A percentile compares a stretch with the other conserved stretches of the same genome.
Conservation (phyloP, 2,888 invertebrate genomes). For the Cryptocheilus praepositus region DNA sequence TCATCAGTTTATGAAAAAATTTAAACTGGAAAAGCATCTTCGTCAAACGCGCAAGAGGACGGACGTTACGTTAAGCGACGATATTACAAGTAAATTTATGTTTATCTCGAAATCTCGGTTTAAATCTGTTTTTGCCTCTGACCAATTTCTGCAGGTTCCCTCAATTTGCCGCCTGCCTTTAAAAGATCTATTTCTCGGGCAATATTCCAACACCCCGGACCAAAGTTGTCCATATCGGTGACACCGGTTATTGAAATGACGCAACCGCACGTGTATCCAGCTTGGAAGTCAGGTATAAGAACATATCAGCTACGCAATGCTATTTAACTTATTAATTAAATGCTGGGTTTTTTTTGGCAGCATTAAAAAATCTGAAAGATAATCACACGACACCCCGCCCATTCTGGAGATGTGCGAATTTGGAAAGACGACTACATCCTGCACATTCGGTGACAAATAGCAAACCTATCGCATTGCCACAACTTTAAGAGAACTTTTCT, state of each 20-base stretch:
- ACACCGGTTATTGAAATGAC: slow-evolving; percentile 53
- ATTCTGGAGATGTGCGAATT: slow-evolving; percentile 56
- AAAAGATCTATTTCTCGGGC: slow-evolving; percentile 69
- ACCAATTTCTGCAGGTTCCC: slow-evolving; percentile 52
- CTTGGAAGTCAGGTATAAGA: slow-evolving; percentile 66
- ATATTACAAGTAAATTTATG: slow-evolving; percentile 50
- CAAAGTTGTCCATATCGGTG: slow-evolving; percentile 61
- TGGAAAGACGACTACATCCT: slow-evolving; percentile 30
- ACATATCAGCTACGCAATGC: neutral
- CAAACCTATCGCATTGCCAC: slow-evolving; percentile 43
- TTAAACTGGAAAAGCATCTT: slow-evolving; percentile 78
- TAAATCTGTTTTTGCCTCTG: no score
- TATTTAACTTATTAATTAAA: slow-evolving; percentile 1
- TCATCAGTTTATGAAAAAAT: slow-evolving; percentile 79
- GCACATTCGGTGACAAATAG: slow-evolving; percentile 15
- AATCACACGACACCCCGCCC: slow-evolving; percentile 59
- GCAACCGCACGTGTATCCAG: slow-evolving; percentile 61
- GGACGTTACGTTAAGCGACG: slow-evolving; percentile 61
- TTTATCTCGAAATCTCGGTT: no score
- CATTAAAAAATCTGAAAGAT: slow-evolving; percentile 49
- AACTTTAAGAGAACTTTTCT: slow-evolving; percentile 27
- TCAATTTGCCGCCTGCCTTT: slow-evolving; percentile 71
- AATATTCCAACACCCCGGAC: slow-evolving; percentile 64
- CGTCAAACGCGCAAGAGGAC: slow-evolving; percentile 55
- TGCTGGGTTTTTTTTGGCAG: slow-evolving; percentile 15